Evolutionary conservation across 2,797 vertebrate genomes (phyloP), one percentile per base, ranked within the genome.

Genomic region (Capromys pilorides): DNA sequence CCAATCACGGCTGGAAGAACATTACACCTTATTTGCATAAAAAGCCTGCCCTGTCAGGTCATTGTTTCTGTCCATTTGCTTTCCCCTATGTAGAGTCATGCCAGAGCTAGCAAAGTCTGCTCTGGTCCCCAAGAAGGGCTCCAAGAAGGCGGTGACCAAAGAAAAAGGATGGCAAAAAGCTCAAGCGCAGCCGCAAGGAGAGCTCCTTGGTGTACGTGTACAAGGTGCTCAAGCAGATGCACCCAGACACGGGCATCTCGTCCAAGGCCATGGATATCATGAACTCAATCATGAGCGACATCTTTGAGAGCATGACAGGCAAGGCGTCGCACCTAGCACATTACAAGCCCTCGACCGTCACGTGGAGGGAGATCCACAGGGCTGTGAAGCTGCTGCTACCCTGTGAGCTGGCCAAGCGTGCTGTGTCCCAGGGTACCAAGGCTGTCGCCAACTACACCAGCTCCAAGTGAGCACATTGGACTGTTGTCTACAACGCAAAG

Each of bases 191-290:
- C 91, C 97, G 98, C 66, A 98, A 98, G 78, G 98, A 98, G 69
- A 99, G 98, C 94, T 97, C 97, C 19, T 98, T 97, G 0, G 97
- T 98, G 22, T 98, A 97, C 13, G 67, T 97, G 16, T 98, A 98
- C 66, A 98, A 98, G 96, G 97, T 98, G 67, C 91, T 98, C 86
- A 98, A 98, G 93, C 98, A 98, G 96, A 98, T 98, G 0, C 98
- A 98, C 59, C 98, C 98, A 0, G 98, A 98, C 95, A 98, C 98
- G 0, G 98, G 98, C 13, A 98, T 99, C 88, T 99, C 98, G 0
- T 98, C 98, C 14, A 99, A 99, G 92, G 98, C 98, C 16, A 98
- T 98, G 98, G 98, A 99, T 80, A 99, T 99, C 96, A 99, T 99
- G 98, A 99, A 99, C 97, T 99, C 98, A 1, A 64, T 84, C 59